Percentiles rank a stretch among this genome's conserved stretches.
These are phyloP conservation scores for Pollimyrus isidori DNA, from an alignment of 2,113 vertebrate genomes.

Conservation along the genomic window DNA sequence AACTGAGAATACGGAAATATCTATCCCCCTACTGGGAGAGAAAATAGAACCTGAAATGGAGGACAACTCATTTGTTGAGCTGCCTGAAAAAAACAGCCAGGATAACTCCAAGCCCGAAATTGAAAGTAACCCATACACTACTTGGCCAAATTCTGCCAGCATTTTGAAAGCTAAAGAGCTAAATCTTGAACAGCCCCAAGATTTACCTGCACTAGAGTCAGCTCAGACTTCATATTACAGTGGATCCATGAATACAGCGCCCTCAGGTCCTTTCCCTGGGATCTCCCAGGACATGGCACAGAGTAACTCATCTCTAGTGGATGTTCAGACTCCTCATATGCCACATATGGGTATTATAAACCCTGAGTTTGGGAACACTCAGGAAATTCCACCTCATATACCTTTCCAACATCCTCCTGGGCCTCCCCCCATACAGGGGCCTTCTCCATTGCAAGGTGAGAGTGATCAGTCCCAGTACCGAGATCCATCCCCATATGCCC, in stretches of 20 bases:
- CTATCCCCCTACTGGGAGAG: slow-evolving; percentile 64
- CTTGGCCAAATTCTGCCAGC: slow-evolving; percentile 67
- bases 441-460: slow-evolving; percentile 49
- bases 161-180: slow-evolving; percentile 54
- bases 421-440: slow-evolving; percentile 26
- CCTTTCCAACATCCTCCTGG: slow-evolving; percentile 49
- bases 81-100: slow-evolving; percentile 41
- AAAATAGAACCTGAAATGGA: slow-evolving; percentile 59
- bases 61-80: slow-evolving; percentile 44
- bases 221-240: slow-evolving; percentile 46
- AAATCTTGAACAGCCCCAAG: slow-evolving; percentile 50
- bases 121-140: slow-evolving; percentile 53
- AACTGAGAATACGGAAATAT: slow-evolving; percentile 42
- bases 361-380: slow-evolving; percentile 47
- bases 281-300: slow-evolving; percentile 49
- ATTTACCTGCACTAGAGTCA: slow-evolving; percentile 61
- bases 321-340: slow-evolving; percentile 49
- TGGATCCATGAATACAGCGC: slow-evolving; percentile 35
- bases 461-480: slow-evolving; percentile 42
- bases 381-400: slow-evolving; percentile 48
- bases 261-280: slow-evolving; percentile 48
- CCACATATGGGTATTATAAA: slow-evolving; percentile 42
- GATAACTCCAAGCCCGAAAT: slow-evolving; percentile 40
- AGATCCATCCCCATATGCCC: slow-evolving; percentile 37
- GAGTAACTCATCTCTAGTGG: slow-evolving; percentile 28